Conservation (phyloP, 2,888 invertebrate genomes). For the Microctonus brassicae region DNA sequence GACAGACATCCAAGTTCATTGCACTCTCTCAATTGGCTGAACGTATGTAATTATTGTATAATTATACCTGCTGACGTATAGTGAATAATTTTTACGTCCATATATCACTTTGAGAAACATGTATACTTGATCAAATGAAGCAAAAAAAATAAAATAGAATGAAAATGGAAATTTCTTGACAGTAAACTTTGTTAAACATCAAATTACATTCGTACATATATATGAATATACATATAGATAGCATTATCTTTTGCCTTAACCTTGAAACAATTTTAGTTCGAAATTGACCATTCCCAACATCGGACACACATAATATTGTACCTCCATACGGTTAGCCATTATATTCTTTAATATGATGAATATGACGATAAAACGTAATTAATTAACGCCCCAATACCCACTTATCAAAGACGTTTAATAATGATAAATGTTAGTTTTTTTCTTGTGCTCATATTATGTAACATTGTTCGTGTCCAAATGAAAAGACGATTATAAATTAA, state of each 20-base stretch:
- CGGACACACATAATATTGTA: background rate
- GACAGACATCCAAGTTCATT: constrained; percentile 34
- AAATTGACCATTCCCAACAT: background rate
- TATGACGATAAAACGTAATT: background rate
- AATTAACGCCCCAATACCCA: background rate
- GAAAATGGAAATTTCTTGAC: background rate
- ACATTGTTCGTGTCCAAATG: constrained; percentile 38
- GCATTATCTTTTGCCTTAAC: background rate
- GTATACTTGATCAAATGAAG: background rate
- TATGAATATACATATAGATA: background rate
- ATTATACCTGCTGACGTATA: constrained; percentile 28
- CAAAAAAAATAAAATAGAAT: background rate
- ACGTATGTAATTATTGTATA: constrained; percentile 29
- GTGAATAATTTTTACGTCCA: background rate
- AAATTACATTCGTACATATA: no score
- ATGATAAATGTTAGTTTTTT: background rate
- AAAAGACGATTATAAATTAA: constrained; percentile 43
- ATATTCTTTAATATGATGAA: no score
- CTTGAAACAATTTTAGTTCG: background rate
- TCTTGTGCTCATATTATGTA: background rate
- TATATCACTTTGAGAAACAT: background rate
- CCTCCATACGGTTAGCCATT: no score
- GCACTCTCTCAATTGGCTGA: constrained; percentile 31
- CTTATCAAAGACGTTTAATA: background rate
- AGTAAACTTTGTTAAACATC: no score